Evolutionary conservation across 2,113 vertebrate species (phyloP), one percentile per base, ranked within the genome.

Genomic region (Suncus etruscus): DNA sequence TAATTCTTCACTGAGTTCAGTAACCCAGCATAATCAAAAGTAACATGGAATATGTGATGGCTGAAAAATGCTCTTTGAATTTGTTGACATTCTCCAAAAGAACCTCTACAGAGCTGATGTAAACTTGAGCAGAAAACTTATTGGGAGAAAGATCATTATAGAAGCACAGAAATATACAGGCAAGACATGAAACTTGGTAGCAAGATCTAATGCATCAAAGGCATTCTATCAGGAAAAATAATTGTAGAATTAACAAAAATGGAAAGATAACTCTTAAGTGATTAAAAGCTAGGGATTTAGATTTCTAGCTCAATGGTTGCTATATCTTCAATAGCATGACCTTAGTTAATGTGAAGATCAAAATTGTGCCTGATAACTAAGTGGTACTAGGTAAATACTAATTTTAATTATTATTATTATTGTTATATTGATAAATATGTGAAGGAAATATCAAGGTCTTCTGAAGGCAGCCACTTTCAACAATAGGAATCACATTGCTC

Each of bases 341-440:
- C 61, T 65, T 65, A 63, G 20, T 6, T 63, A n/a, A 58, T 61
- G 24, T 58, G 3, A 88, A 82, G 65, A 7, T 47, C 73, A 24
- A 8, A 76, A 29, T 76, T 54, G 24, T 79, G 5, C 15, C 24
- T 86, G 32, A 8, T 25, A 73, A 1, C 48, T n/a, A 45, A 69
- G 66, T 14, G 3, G 5, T 76, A 15, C 47, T 94, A 1, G 11
- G 3, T 58, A 73, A 93, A 63, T 89, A 29, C 16, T 83, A 66
- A 15, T 31, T 75, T 63, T 90, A 50, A 72, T 88, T 86, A 68
- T 73, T 91, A 2, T 86, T 91, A 68, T 32, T 48, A 81, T 39
- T 39, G 5, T 39, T 39, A 39, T 39, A 39, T 39, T 39, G 39
- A 39, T 39, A 39, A 39, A 3, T 39, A 3, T 3, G 39, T 39